These are phyloP conservation scores for Dyspetes luteomarginatus DNA, from an alignment of 2,888 invertebrate species.

Conservation along the genomic window DNA sequence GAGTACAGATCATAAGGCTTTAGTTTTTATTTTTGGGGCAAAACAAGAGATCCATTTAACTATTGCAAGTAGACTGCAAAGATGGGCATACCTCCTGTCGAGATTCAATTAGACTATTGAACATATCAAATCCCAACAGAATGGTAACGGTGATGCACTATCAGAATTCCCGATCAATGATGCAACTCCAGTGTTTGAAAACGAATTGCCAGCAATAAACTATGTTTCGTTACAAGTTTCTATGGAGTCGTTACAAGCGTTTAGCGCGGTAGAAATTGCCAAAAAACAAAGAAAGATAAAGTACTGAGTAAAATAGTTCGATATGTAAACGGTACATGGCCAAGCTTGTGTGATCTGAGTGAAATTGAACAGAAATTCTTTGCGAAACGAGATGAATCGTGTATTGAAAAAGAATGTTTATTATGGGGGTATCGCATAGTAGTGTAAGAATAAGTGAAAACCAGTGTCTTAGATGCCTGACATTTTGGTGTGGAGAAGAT, in stretches of 20 bases:
- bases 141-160: slow-evolving; percentile 53
- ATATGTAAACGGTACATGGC: not conserved
- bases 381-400: not conserved
- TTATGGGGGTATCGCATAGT: slow-evolving; percentile 24
- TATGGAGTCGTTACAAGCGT: not conserved
- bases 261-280: not conserved
- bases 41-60: slow-evolving; percentile 6
- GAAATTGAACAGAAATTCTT: not conserved
- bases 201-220: not conserved
- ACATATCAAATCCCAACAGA: slow-evolving; percentile 47
- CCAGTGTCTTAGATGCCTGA: slow-evolving; percentile 58
- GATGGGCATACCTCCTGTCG: slow-evolving; percentile 20
- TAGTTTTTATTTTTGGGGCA: slow-evolving; percentile 8
- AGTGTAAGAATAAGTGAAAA: slow-evolving; percentile 18
- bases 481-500: slow-evolving; percentile 71
- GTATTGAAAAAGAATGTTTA: slow-evolving; percentile 1
- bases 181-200: slow-evolving; percentile 31
- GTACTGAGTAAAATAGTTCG: not conserved
- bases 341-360: not conserved
- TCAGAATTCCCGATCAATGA: slow-evolving; percentile 49
- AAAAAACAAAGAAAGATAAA: slow-evolving; percentile 1
- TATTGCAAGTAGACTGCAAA: slow-evolving; percentile 3
- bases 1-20: slow-evolving; percentile 15
- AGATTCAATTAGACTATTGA: slow-evolving; percentile 16
- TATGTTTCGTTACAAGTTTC: no score